These are phyloP conservation scores for Pachliopta kotzebuea DNA, from an alignment of 2,888 invertebrate species.

Conservation along the genomic window DNA sequence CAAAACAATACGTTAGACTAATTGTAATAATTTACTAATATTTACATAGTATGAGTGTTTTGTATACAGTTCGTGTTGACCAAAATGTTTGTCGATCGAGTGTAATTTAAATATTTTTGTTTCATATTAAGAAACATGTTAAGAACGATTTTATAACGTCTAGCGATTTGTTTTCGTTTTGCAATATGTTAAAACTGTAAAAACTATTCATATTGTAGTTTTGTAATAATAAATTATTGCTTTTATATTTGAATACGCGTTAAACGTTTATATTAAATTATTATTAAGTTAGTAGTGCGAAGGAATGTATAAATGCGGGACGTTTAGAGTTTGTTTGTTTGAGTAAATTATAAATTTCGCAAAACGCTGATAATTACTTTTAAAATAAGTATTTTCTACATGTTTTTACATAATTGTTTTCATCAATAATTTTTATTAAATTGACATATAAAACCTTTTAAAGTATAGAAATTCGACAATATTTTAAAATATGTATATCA, in stretches of 20 bases:
- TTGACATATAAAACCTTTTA: no score
- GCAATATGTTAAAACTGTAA: slow-evolving; percentile 11
- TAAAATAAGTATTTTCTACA: no score
- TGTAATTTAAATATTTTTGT: background rate
- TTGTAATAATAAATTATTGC: slow-evolving; percentile 12
- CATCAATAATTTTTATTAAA: no score
- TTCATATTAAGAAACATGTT: background rate
- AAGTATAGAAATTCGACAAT: no score
- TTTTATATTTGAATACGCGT: slow-evolving; percentile 9
- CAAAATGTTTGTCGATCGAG: no score
- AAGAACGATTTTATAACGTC: slow-evolving; percentile 1
- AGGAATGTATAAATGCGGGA: no score
- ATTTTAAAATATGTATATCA: no score
- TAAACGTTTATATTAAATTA: background rate
- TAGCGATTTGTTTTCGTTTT: slow-evolving; percentile 7
- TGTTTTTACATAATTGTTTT: no score
- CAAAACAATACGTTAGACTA: no score
- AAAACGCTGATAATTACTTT: no score
- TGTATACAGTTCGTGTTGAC: background rate
- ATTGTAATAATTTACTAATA: background rate
- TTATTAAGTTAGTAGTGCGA: background rate
- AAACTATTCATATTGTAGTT: slow-evolving; percentile 1
- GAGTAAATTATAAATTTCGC: no score
- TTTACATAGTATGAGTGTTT: background rate
- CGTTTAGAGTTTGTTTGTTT: no score